Percentiles rank a stretch among this genome's conserved stretches.
phyloP scores from a whole-genome alignment of 2,888 invertebrate genomes.

The Callosobruchus maculatus region DNA sequence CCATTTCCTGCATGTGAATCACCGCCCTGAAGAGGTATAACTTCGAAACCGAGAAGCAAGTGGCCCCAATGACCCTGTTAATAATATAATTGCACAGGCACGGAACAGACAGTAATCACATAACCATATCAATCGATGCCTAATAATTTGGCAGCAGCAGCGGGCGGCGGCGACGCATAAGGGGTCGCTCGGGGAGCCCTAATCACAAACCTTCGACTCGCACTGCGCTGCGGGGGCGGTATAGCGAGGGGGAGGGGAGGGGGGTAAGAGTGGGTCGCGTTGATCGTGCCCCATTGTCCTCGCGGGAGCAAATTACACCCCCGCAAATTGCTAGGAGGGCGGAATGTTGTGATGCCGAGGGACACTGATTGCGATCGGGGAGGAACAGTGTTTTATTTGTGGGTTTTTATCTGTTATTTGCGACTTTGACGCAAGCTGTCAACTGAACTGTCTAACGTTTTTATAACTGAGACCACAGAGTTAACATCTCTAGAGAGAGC shows the following conservation, averaged over 20 bases:
- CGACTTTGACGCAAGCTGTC: too few relatives aligned
- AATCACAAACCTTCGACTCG: neutral
- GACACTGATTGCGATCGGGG: neutral
- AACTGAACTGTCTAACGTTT: too few relatives aligned
- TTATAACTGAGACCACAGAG: too few relatives aligned
- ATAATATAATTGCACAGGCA: neutral
- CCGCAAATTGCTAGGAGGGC: neutral
- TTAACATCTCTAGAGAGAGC: too few relatives aligned
- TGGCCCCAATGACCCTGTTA: neutral
- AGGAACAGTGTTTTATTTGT: neutral
- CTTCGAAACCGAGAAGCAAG: neutral
- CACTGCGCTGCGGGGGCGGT: neutral
- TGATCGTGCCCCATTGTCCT: neutral
- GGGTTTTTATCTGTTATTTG: neutral
- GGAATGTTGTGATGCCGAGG: neutral
- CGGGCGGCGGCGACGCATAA: neutral
- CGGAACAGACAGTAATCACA: neutral
- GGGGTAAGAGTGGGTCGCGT: neutral
- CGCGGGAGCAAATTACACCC: neutral
- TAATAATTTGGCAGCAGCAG: neutral
- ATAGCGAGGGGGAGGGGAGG: neutral
- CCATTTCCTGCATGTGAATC: too few relatives aligned
- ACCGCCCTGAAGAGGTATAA: too few relatives aligned
- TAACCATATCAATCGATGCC: neutral
- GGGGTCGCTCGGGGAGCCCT: neutral